Percentiles rank a stretch among this genome's conserved stretches.
phyloP scores from a whole-genome alignment of 2,113 vertebrate genomes.

The Syngnathus typhle region DNA sequence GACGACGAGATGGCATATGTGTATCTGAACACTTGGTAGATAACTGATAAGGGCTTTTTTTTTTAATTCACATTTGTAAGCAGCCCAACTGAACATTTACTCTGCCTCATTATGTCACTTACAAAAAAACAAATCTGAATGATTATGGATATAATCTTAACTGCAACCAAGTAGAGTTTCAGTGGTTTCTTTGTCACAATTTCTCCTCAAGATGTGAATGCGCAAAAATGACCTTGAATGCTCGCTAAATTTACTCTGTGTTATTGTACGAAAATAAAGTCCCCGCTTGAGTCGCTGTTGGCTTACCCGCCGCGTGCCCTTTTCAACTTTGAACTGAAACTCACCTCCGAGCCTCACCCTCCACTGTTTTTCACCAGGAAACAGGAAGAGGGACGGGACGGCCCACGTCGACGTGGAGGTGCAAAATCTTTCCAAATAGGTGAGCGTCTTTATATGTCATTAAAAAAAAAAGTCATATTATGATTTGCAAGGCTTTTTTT shows the following conservation, averaged over 20 bases:
- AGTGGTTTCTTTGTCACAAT: neutral
- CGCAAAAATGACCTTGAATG: slow-evolving; percentile 25
- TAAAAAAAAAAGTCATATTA: slow-evolving; percentile 7
- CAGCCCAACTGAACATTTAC: neutral
- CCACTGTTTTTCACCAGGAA: slow-evolving; percentile 47
- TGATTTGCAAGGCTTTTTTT: neutral
- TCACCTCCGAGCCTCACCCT: slow-evolving; percentile 64
- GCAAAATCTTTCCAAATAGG: neutral
- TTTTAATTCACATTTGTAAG: neutral
- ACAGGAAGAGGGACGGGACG: slow-evolving; percentile 65
- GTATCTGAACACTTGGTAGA: neutral
- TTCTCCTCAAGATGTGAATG: slow-evolving; percentile 12
- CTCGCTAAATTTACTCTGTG: slow-evolving; percentile 18
- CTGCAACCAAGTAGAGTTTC: neutral
- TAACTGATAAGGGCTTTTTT: neutral
- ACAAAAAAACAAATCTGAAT: neutral
- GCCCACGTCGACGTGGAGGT: slow-evolving; percentile 37
- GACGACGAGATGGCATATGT: too few species aligned
- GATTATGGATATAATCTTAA: neutral
- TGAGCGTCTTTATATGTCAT: neutral
- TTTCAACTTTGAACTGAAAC: slow-evolving; percentile 72
- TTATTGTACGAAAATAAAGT: slow-evolving; percentile 34
- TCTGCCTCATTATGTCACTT: neutral
- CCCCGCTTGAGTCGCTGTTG: slow-evolving; percentile 58
- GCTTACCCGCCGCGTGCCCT: slow-evolving; percentile 25